Conservation (phyloP, 2,888 invertebrate species). For the Scaptomyza polygonia region DNA sequence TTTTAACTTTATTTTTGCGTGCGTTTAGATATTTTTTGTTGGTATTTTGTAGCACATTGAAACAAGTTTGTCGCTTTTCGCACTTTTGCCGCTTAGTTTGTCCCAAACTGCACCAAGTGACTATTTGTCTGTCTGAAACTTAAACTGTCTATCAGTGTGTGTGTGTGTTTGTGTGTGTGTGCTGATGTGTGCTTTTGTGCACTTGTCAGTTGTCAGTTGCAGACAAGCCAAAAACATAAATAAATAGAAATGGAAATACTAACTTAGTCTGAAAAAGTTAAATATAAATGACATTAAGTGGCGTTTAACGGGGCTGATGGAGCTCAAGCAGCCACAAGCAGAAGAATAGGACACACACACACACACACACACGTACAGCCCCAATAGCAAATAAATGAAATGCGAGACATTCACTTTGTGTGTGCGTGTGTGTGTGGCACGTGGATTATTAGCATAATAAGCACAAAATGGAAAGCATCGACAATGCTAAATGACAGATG, state of each 20-base stretch:
- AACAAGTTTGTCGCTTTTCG: slow-evolving; percentile 49
- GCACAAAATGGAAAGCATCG: slow-evolving; percentile 32
- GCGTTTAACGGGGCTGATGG: slow-evolving; percentile 65
- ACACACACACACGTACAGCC: slow-evolving; percentile 2
- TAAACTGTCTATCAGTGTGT: not conserved
- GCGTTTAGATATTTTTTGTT: slow-evolving; percentile 8
- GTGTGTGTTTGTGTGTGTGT: slow-evolving; percentile 14
- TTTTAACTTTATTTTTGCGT: slow-evolving; percentile 16
- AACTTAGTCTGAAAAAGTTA: slow-evolving; percentile 48
- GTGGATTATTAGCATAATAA: slow-evolving; percentile 67
- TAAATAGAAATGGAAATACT: slow-evolving; percentile 19
- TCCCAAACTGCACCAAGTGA: slow-evolving; percentile 53
- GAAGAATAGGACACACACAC: slow-evolving; percentile 1
- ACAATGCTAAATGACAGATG: slow-evolving; percentile 19
- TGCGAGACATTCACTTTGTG: slow-evolving; percentile 3
- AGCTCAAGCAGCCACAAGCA: slow-evolving; percentile 52
- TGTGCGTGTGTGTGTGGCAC: slow-evolving; percentile 24
- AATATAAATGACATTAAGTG: slow-evolving; percentile 76
- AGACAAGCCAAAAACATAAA: slow-evolving; percentile 12
- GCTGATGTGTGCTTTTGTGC: slow-evolving; percentile 49
- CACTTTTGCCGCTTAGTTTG: slow-evolving; percentile 46
- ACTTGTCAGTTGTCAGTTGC: slow-evolving; percentile 48
- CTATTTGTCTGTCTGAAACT: slow-evolving; percentile 8
- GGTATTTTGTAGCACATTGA: slow-evolving; percentile 24
- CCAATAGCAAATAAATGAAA: slow-evolving; percentile 15